Evolutionary conservation across 1,140 invertebrate species (phyloP).

Genomic region (Brachionus calyciflorus): DNA sequence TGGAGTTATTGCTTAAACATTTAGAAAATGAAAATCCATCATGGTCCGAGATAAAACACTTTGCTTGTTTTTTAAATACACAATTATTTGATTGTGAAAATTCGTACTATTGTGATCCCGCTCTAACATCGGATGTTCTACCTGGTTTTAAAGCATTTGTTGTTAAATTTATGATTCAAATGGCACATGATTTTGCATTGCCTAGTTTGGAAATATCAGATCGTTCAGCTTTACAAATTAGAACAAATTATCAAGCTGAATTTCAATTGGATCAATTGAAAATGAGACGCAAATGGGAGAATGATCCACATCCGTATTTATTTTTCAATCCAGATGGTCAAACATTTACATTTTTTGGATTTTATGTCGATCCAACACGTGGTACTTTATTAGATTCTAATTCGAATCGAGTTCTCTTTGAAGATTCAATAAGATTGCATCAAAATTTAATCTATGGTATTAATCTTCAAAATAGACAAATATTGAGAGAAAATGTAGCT

Average conservation of each 20-base stretch:
- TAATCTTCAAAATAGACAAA: constrained; percentile 10
- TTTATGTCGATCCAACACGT: background rate
- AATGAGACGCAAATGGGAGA: constrained; percentile 45
- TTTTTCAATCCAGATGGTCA: constrained; percentile 43
- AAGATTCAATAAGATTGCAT: background rate
- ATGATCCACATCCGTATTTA: constrained; percentile 39
- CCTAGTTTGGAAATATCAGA: constrained; percentile 29
- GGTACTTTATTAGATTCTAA: background rate
- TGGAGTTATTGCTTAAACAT: constrained; percentile 49
- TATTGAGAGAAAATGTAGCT: constrained; percentile 2
- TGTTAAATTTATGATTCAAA: constrained; percentile 33
- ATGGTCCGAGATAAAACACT: constrained; percentile 56
- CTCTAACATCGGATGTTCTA: constrained; percentile 51
- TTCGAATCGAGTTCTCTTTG: background rate
- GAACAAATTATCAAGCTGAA: background rate
- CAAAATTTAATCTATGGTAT: background rate
- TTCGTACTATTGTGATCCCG: constrained; percentile 52
- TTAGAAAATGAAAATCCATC: constrained; percentile 55
- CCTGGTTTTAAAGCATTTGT: constrained; percentile 29
- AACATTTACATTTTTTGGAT: constrained; percentile 44
- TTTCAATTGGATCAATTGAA: constrained; percentile 34
- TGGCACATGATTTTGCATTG: constrained; percentile 33
- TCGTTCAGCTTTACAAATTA: constrained; percentile 13
- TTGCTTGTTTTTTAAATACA: constrained; percentile 56
- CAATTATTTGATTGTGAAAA: constrained; percentile 54